Conservation (phyloP, 37 sponge, comb jelly and placozoan genomes). For the Petrosia ficiformis region DNA sequence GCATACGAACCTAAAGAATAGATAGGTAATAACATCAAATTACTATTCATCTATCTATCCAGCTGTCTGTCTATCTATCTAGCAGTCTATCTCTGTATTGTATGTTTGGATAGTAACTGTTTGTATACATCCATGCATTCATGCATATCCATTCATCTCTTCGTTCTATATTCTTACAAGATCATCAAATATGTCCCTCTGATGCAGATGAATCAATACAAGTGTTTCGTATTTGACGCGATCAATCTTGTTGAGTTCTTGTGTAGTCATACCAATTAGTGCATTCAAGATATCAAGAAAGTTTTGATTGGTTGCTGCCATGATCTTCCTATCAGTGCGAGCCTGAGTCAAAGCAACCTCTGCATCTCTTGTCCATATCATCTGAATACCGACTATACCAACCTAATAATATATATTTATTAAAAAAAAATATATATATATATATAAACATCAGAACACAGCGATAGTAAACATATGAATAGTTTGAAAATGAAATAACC, state of each 20-base stretch:
- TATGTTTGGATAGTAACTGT: too few species aligned
- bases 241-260: slow-evolving; percentile 85
- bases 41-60: background rate
- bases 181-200: slow-evolving; percentile 97
- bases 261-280: slow-evolving; percentile 88
- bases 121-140: too few species aligned
- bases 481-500: too few species aligned
- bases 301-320: slow-evolving; percentile 77
- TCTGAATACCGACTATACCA: slow-evolving; percentile 90
- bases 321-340: slow-evolving; percentile 85
- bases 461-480: too few species aligned
- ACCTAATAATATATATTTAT: slow-evolving; percentile 31
- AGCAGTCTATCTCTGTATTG: too few species aligned
- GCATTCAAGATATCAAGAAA: slow-evolving; percentile 86
- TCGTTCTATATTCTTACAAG: slow-evolving; percentile 62
- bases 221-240: slow-evolving; percentile 90
- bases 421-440: slow-evolving; percentile 7
- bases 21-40: background rate
- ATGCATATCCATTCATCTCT: too few species aligned
- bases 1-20: slow-evolving; percentile 56
- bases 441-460: too few species aligned
- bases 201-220: slow-evolving; percentile 99
- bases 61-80: too few species aligned
- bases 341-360: slow-evolving; percentile 75
- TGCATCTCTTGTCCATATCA: slow-evolving; percentile 93